phyloP scores from a whole-genome alignment of 92 coral and sea anemone species.

The Phenganax marumi region DNA sequence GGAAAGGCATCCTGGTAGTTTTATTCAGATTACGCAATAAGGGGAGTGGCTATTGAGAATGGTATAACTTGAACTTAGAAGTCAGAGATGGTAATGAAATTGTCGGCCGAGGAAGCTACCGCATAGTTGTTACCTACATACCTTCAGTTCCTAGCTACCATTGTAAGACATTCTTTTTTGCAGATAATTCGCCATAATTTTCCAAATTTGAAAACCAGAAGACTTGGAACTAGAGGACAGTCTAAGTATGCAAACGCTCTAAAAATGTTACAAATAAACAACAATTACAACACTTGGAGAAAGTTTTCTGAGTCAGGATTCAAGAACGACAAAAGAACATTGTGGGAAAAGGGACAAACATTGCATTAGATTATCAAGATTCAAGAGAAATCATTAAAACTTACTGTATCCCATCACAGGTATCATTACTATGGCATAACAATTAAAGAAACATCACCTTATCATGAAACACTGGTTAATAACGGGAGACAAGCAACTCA shows the following conservation, averaged over 20 bases:
- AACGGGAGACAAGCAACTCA: conserved; percentile 89
- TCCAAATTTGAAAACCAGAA: conserved; percentile 92
- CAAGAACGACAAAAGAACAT: too few relatives aligned
- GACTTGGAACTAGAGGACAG: conserved; percentile 96
- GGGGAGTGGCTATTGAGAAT: too few relatives aligned
- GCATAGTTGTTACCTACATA: neutral
- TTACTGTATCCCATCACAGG: conserved; percentile 53
- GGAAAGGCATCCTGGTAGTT: too few relatives aligned
- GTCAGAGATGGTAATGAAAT: too few relatives aligned
- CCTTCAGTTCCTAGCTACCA: neutral
- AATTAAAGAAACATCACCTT: conserved; percentile 88
- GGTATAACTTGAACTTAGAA: too few relatives aligned
- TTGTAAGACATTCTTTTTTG: neutral
- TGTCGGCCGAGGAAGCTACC: too few relatives aligned
- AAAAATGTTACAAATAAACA: too few relatives aligned
- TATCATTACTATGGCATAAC: conserved; percentile 98
- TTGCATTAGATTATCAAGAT: neutral
- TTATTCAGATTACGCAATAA: neutral
- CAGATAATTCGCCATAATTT: conserved; percentile 97
- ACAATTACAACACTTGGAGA: too few relatives aligned
- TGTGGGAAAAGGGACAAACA: too few relatives aligned
- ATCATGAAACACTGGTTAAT: conserved; percentile 88
- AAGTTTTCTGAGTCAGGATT: too few relatives aligned
- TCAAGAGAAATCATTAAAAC: neutral
- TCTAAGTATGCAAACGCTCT: conserved; percentile 75